Base-by-base conservation (phyloP, 2,888 invertebrate genomes). In the Trachelus troglodyta region DNA sequence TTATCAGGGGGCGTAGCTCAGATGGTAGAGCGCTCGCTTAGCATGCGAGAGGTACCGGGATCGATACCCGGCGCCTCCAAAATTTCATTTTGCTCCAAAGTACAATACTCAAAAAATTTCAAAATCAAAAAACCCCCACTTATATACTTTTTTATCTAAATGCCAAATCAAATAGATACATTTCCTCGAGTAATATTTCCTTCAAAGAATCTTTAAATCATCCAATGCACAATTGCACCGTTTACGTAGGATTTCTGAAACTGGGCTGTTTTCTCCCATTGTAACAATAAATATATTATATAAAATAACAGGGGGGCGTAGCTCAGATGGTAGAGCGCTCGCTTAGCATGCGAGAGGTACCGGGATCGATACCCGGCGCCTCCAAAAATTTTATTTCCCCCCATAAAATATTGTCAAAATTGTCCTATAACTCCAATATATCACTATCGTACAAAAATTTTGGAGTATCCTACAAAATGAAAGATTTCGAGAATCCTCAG, bases 21-120 rank as follows among this genome's bases (percentile, higher is more conserved):
- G 84, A 86, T 85, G 84, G 83, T 85, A 86, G 83, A 87, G 83
- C 84, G 83, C 84, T 85, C 86, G 85, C 82, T 87, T 85, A 81
- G 84, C 83, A 84, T 84, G 85, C 82, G 85, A 86, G 86, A 86
- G 86, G 83, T 85, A 84, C 84, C 85, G 82, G 84, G 84, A 87
- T 88, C 85, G 85, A 87, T 86, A 83, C 83, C 84, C 84, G 85
- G 83, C 83, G 83, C 83, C 83, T 87, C 83, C 84, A 85, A 85
- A 74, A 37, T n/a, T 77, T 40, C 69, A 69, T 79, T 76, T 68
- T 31, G 12, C 12, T 15, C 71, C 15, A 31, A 33, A 68, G 30
- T 30, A 76, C 2, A 73, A 73, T 35, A 34, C 30, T 56, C 15
- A 15, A 23, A 56, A 9, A 56, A 23, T 56, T 2, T 56, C 0